Conservation (phyloP, 2,797 vertebrate species). For the Spea hammondii region DNA sequence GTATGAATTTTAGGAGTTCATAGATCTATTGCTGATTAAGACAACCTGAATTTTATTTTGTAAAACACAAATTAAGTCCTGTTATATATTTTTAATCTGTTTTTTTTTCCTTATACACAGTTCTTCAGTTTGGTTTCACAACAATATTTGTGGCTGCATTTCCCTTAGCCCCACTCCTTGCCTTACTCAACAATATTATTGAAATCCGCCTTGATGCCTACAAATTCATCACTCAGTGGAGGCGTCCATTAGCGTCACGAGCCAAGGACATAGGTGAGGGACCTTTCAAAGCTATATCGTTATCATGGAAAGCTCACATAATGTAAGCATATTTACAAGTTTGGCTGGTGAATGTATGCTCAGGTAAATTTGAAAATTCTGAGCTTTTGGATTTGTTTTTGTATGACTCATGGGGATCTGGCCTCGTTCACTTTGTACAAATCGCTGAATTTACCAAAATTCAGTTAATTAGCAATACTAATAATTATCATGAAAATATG, state of each 20-base stretch:
- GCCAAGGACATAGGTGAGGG: conserved; percentile 89
- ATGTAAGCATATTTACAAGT: neutral
- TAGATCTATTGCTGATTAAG: no score
- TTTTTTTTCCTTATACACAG: conserved; percentile 55
- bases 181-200: conserved; percentile 82
- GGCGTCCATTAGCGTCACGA: conserved; percentile 78
- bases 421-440: no score
- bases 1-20: no score
- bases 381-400: neutral
- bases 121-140: conserved; percentile 82
- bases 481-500: no score
- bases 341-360: neutral
- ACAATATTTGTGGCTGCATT: conserved; percentile 84
- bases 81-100: neutral
- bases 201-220: conserved; percentile 82
- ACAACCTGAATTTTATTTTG: no score
- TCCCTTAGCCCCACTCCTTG: conserved; percentile 78
- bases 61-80: no score
- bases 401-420: no score
- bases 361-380: neutral
- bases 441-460: no score
- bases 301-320: no score
- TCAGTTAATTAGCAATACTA: no score
- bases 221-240: conserved; percentile 82
- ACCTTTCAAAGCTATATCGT: neutral